A percentile compares a stretch with the other conserved stretches of the same genome.
Evolutionary conservation across 1,140 invertebrate species (phyloP).

Genomic region (Drosophila ogumai): DNA sequence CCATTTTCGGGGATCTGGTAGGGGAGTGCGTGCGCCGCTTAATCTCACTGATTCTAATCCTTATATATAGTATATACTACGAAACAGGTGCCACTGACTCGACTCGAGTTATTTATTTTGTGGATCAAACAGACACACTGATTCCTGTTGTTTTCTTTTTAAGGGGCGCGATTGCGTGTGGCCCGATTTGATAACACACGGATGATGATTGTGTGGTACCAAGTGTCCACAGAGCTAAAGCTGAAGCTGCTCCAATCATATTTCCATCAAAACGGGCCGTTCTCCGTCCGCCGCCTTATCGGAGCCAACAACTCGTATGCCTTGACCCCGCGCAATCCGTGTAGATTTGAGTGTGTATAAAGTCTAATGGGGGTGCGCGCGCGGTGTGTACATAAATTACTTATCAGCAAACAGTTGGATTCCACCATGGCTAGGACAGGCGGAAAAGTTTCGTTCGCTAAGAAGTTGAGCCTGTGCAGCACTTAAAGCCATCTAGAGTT

Average conservation of each 20-base stretch:
- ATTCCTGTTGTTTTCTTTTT: conserved; percentile 12
- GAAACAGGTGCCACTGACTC: conserved; percentile 32
- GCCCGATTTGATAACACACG: conserved; percentile 28
- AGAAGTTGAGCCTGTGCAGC: conserved; percentile 5
- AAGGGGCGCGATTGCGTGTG: conserved; percentile 14
- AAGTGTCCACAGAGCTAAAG: background rate
- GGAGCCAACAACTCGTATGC: conserved; percentile 2
- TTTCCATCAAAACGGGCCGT: conserved; percentile 19
- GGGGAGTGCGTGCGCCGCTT: conserved; percentile 5
- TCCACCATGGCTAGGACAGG: conserved; percentile 5
- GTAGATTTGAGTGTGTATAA: conserved; percentile 6
- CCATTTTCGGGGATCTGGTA: background rate
- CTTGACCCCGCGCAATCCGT: conserved; percentile 23
- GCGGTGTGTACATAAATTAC: conserved; percentile 17
- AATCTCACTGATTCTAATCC: conserved; percentile 10
- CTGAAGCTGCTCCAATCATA: conserved; percentile 25
- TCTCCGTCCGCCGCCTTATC: conserved; percentile 20
- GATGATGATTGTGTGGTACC: conserved; percentile 2
- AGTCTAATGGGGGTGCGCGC: background rate
- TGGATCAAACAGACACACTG: conserved; percentile 22
- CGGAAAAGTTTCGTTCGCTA: conserved; percentile 6
- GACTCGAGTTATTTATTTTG: conserved; percentile 22
- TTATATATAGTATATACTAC: background rate
- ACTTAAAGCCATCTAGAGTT: background rate
- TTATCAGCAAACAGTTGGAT: conserved; percentile 21